Evolutionary conservation across 2,113 vertebrate genomes (phyloP).

Genomic region (Channa argus): DNA sequence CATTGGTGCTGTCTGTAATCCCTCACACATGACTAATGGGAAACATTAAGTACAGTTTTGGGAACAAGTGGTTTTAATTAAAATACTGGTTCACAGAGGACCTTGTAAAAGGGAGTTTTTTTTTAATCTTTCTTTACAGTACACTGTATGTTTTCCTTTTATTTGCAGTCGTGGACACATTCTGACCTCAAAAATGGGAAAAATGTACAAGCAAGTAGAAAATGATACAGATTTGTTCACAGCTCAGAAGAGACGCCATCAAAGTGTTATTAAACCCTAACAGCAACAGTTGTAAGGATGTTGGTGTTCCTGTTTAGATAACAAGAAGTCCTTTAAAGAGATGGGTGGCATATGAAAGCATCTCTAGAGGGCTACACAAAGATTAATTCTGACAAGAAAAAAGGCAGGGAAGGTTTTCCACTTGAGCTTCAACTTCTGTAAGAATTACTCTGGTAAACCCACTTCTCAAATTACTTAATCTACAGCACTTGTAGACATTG

Average conservation of each 20-base stretch:
- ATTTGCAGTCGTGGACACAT: conserved; percentile 52
- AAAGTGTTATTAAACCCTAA: conserved; percentile 43
- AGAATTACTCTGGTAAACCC: conserved; percentile 57
- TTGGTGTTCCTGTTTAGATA: conserved; percentile 58
- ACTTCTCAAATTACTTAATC: conserved; percentile 73
- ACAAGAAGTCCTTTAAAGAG: conserved; percentile 60
- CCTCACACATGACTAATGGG: conserved; percentile 84
- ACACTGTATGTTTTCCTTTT: conserved; percentile 61
- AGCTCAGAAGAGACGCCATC: conserved; percentile 25
- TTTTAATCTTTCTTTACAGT: conserved; percentile 69
- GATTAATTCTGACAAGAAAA: conserved; percentile 74
- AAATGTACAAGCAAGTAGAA: conserved; percentile 38
- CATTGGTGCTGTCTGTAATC: conserved; percentile 83
- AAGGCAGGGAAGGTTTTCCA: conserved; percentile 43
- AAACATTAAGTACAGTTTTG: conserved; percentile 81
- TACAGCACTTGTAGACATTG: conserved; percentile 61
- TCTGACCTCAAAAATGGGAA: conserved; percentile 39
- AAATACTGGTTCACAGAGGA: conserved; percentile 72
- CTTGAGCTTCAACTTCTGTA: conserved; percentile 65
- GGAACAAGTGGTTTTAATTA: conserved; percentile 84
- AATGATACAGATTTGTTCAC: conserved; percentile 38
- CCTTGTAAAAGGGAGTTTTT: conserved; percentile 52
- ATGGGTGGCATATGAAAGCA: conserved; percentile 66
- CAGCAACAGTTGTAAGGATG: conserved; percentile 32
- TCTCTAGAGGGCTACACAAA: conserved; percentile 44